Base-by-base conservation (phyloP, 2,888 invertebrate species). In the Subacronicta megacephala region DNA sequence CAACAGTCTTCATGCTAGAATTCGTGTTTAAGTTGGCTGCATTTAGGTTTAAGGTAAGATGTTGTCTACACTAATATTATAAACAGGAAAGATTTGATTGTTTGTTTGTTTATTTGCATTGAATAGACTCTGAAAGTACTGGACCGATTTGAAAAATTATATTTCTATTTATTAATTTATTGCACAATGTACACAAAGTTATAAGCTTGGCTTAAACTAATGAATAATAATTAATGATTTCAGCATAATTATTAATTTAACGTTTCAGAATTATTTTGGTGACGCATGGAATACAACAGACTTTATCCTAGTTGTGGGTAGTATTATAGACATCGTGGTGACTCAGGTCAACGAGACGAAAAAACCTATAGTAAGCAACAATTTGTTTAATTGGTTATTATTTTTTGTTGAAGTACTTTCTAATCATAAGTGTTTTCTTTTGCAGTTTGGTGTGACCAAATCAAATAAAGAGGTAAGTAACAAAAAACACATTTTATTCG, bases 201-300 rank as follows among this genome's bases (percentile, higher is more conserved):
- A n/a, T n/a, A n/a, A n/a, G n/a, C n/a, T n/a, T n/a, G n/a, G n/a
- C n/a, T n/a, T n/a, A n/a, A n/a, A n/a, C n/a, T n/a, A n/a, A n/a
- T n/a, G n/a, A n/a, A n/a, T n/a, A n/a, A n/a, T n/a, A n/a, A n/a
- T n/a, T n/a, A n/a, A n/a, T n/a, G n/a, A n/a, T n/a, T n/a, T n/a
- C n/a, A n/a, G 6, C 2, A 3, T 23, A 23, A 23, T 20, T 20
- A 6, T 23, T 7, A 9, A 23, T 20, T 10, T 20, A n/a, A 29
- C 7, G 35, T 85, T 89, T 12, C 94, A 99, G 98, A 99, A 99
- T 89, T 99, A 99, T 88, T 99, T 99, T 81, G 98, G 99, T 18
- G 99, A 99, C 87, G 98, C 98, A 3, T 99, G 99, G 99, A 99
- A 99, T 87, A 97, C 98, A 2, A 99, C 99, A 75, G 99, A 99